Evolutionary conservation across 2,113 vertebrate genomes (phyloP).

Genomic region (Fregata magnificens): DNA sequence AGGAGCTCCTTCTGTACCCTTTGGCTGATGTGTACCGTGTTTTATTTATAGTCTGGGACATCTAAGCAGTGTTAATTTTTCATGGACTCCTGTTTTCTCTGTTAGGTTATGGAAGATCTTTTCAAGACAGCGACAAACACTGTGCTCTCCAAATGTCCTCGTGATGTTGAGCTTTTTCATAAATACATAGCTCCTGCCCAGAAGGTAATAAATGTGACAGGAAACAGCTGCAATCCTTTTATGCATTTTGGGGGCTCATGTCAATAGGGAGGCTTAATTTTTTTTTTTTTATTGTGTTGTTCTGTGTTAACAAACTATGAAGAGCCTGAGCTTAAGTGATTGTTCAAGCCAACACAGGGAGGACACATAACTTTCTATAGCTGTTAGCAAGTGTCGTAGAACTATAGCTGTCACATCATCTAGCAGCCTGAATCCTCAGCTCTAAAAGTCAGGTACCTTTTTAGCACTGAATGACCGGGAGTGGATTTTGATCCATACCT

Average conservation of each 20-base stretch:
- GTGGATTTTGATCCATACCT: neutral
- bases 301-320: neutral
- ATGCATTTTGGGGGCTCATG: neutral
- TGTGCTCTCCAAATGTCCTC: conserved; percentile 82
- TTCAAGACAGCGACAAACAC: conserved; percentile 81
- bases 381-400: neutral
- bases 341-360: neutral
- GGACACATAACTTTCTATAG: neutral
- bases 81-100: neutral
- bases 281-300: neutral
- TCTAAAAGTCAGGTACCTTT: neutral
- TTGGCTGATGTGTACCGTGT: neutral
- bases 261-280: neutral
- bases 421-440: neutral
- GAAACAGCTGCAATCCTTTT: neutral
- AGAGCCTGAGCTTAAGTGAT: neutral
- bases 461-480: neutral
- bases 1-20: neutral
- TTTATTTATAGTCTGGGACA: neutral
- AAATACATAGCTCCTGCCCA: conserved; percentile 85
- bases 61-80: neutral
- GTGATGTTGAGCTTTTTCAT: conserved; percentile 88
- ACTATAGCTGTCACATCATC: neutral
- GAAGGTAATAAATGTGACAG: conserved; percentile 76
- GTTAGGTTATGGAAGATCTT: conserved; percentile 89